Base-by-base conservation (phyloP, 2,888 invertebrate genomes). In the Idaea straminata region DNA sequence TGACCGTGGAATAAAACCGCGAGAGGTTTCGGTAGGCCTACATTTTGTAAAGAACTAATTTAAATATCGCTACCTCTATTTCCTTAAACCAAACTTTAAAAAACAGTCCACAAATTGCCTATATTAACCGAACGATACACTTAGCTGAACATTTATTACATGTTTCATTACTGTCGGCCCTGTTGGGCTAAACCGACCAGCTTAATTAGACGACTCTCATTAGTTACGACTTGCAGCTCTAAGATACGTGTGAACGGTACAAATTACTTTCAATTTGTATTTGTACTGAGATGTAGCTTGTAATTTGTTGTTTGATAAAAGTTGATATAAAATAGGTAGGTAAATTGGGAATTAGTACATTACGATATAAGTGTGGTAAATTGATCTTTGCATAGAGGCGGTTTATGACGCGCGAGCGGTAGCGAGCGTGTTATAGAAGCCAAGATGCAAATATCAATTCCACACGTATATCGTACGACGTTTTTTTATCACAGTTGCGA, bases 111-210 rank as follows among this genome's bases (percentile, higher is more conserved):
- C 83, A 85, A 87, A 87, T 87, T 85, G 84, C 78, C 82, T 74
- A 79, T 84, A 87, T 88, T 83, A 85, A 81, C 76, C 79, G 85
- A 81, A 72, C 83, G 72, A 83, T 87, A 85, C 85, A 83, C 84
- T 83, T 82, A 79, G 79, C 79, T 82, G 83, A 79, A 79, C 84
- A 85, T 85, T 84, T 84, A 84, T 83, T 77, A 79, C 73, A 69
- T 66, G 76, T 76, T 75, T 72, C 70, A 76, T 77, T 73, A 76
- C 76, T 76, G 79, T 77, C 75, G 72, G 47, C 75, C 70, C 69
- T 72, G 79, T 76, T 76, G 72, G 72, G 73, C 74, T 64, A 76
- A 81, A 74, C 69, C 71, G 69, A 69, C 71, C 67, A 71, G 69
- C 73, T 77, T 71, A 47, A 47, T 47, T 47, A 47, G 47, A 13